A percentile compares a stretch with the other conserved stretches of the same genome.
phyloP scores from a whole-genome alignment of 2,797 vertebrate genomes.

The Chiroxiphia lanceolata region DNA sequence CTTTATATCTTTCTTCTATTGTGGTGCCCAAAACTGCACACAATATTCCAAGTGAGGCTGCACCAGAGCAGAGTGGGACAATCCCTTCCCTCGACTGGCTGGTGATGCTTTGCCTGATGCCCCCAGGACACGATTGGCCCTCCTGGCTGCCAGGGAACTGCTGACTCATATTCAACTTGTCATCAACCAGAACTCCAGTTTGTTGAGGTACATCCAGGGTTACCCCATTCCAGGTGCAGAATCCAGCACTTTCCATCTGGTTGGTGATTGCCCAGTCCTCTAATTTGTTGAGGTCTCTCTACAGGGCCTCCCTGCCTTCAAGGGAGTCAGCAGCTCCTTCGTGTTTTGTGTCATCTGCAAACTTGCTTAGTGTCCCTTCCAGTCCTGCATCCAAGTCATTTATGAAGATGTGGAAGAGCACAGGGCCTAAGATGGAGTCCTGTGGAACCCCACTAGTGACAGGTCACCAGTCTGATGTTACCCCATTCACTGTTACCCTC shows the following conservation, averaged over 20 bases:
- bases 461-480: neutral
- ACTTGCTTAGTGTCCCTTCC: neutral
- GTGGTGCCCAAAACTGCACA: neutral
- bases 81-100: neutral
- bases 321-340: neutral
- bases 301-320: neutral
- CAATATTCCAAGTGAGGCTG: neutral
- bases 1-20: neutral
- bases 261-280: neutral
- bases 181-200: neutral
- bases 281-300: neutral
- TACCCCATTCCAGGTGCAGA: neutral
- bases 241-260: neutral
- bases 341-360: neutral
- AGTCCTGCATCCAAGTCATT: neutral
- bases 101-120: neutral
- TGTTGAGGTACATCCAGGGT: neutral
- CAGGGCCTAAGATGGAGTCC: neutral
- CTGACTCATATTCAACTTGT: neutral
- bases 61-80: neutral
- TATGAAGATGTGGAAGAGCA: neutral
- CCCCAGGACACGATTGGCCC: neutral
- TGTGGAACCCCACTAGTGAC: neutral
- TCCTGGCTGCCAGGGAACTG: neutral
- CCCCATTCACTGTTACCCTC: neutral